Evolutionary conservation across 2,797 vertebrate genomes (phyloP).

Genomic region (Falco biarmicus): DNA sequence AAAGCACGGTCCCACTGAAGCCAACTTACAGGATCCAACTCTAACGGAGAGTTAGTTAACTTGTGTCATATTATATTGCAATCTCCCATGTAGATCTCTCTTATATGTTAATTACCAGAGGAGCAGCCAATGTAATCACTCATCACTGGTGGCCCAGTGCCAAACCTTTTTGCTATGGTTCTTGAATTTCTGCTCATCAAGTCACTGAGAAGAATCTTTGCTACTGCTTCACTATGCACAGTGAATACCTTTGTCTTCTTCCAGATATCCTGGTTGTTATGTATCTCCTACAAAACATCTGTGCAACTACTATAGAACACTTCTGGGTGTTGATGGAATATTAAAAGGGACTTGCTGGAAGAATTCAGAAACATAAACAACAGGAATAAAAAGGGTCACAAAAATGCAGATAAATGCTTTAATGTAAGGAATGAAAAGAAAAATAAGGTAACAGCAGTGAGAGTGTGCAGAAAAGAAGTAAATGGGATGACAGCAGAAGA

Average conservation of each 20-base stretch:
- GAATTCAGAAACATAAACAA: neutral
- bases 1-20: neutral
- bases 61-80: neutral
- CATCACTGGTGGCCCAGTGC: neutral
- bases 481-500: neutral
- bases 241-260: neutral
- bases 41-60: neutral
- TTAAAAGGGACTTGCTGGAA: neutral
- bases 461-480: neutral
- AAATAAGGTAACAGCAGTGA: neutral
- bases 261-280: neutral
- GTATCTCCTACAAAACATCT: neutral
- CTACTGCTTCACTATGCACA: neutral
- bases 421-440: neutral
- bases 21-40: neutral
- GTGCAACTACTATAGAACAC: neutral
- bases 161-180: neutral
- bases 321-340: neutral
- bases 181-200: neutral
- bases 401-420: neutral
- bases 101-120: constrained; percentile 13
- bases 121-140: constrained; percentile 10
- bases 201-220: neutral
- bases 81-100: neutral
- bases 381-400: neutral